A percentile compares a stretch with the other conserved stretches of the same genome.
phyloP scores from a whole-genome alignment of 2,888 invertebrate species.

The Trissolcus brochymenae region DNA sequence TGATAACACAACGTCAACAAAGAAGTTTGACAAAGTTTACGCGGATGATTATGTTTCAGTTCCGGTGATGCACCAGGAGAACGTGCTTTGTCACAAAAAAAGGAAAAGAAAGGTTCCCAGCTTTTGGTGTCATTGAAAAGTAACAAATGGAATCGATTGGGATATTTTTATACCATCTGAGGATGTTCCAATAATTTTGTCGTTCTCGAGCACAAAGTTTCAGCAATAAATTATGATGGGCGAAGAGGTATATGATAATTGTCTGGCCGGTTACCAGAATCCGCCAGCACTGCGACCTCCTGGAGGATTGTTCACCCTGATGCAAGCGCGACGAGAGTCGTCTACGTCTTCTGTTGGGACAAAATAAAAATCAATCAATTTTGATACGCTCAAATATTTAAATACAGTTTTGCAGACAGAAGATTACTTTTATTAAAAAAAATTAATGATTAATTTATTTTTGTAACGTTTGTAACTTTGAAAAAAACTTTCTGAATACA shows the following conservation, averaged over 20 bases:
- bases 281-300: constrained; percentile 91
- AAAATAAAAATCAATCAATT: background rate
- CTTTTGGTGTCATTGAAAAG: too few species aligned
- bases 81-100: background rate
- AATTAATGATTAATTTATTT: background rate
- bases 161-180: background rate
- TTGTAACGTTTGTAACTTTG: too few species aligned
- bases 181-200: background rate
- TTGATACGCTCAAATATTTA: background rate
- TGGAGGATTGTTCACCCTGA: constrained; percentile 92
- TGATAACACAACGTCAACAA: constrained; percentile 8
- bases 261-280: constrained; percentile 83
- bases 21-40: constrained; percentile 11
- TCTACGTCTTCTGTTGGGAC: constrained; percentile 85
- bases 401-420: background rate
- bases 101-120: too few species aligned
- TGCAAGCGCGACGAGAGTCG: constrained; percentile 85
- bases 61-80: constrained; percentile 15
- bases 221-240: constrained; percentile 33
- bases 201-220: constrained; percentile 8
- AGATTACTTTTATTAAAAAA: background rate
- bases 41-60: constrained; percentile 27
- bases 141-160: background rate
- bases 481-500: too few species aligned
- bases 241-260: constrained; percentile 6